Percentiles rank a stretch among this genome's conserved stretches.
These are phyloP conservation scores for Anoplius nigerrimus DNA, from an alignment of 2,888 invertebrate genomes.

Conservation along the genomic window DNA sequence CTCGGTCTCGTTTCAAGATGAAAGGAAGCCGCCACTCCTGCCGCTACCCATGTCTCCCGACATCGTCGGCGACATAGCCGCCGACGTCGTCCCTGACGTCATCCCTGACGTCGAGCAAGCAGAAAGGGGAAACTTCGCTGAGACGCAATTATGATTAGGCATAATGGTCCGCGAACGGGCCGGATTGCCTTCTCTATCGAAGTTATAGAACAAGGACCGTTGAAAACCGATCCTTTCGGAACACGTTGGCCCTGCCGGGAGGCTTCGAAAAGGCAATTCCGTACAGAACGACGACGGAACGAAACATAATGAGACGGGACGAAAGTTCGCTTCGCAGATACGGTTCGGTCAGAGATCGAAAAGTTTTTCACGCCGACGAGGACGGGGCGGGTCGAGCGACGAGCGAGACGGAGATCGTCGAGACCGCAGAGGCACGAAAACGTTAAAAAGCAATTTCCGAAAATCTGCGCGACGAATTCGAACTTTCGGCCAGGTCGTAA, in stretches of 20 bases:
- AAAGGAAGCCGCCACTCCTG: slow-evolving; percentile 63
- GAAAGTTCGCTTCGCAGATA: slow-evolving; percentile 16
- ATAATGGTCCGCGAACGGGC: slow-evolving; percentile 63
- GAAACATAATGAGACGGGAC: slow-evolving; percentile 12
- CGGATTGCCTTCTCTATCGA: slow-evolving; percentile 57
- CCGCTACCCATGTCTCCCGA: not conserved
- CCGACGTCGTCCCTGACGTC: too few species aligned
- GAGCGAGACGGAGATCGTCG: too few species aligned
- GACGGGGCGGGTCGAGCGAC: not conserved
- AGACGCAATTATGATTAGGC: slow-evolving; percentile 67
- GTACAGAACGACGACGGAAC: slow-evolving; percentile 8
- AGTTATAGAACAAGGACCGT: slow-evolving; percentile 46
- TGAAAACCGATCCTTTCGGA: slow-evolving; percentile 20
- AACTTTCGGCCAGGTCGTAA: slow-evolving; percentile 62
- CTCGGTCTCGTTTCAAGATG: slow-evolving; percentile 66
- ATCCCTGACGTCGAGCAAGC: slow-evolving; percentile 1
- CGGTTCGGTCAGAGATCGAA: slow-evolving; percentile 19
- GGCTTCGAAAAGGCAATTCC: not conserved
- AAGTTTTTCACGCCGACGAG: not conserved
- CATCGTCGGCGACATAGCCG: too few species aligned
- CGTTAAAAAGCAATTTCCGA: slow-evolving; percentile 37
- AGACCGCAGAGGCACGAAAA: not conserved
- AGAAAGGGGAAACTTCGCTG: slow-evolving; percentile 61
- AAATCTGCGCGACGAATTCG: slow-evolving; percentile 56
- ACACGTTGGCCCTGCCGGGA: too few species aligned